phyloP scores from a whole-genome alignment of 1,140 invertebrate genomes.

The Listronotus bonariensis region DNA sequence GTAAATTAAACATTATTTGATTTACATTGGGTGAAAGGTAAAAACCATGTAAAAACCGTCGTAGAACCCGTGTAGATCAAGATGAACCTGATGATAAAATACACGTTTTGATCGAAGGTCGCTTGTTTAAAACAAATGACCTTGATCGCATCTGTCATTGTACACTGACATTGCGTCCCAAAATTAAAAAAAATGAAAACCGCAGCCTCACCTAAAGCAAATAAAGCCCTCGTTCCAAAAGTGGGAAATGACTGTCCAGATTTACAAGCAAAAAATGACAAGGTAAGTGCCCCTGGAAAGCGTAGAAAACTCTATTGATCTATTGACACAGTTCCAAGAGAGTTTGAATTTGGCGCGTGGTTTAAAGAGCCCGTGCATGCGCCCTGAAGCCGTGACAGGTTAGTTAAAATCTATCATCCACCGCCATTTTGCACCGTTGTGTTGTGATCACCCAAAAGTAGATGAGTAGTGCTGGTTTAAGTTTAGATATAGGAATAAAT shows the following conservation, averaged over 20 bases:
- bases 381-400: constrained; percentile 16
- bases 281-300: constrained; percentile 15
- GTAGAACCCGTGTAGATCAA: too few relatives aligned
- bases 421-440: constrained; percentile 44
- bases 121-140: too few relatives aligned
- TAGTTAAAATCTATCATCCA: constrained; percentile 33
- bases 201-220: constrained; percentile 15
- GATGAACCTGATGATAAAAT: too few relatives aligned
- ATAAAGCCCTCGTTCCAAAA: constrained; percentile 19
- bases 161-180: too few relatives aligned
- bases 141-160: too few relatives aligned
- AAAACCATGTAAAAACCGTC: too few relatives aligned
- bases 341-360: constrained; percentile 22
- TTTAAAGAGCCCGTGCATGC: constrained; percentile 27
- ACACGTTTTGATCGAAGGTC: too few relatives aligned
- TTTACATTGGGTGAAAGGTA: too few relatives aligned
- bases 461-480: constrained; percentile 27
- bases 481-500: constrained; percentile 14
- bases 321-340: constrained; percentile 14
- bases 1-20: too few relatives aligned
- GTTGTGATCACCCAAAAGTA: constrained; percentile 34
- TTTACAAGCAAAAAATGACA: constrained; percentile 11
- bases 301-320: background rate
- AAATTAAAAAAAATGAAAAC: constrained; percentile 25
- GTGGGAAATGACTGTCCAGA: constrained; percentile 13